Conservation (phyloP, 2,888 invertebrate species). For the Muscina levida region DNA sequence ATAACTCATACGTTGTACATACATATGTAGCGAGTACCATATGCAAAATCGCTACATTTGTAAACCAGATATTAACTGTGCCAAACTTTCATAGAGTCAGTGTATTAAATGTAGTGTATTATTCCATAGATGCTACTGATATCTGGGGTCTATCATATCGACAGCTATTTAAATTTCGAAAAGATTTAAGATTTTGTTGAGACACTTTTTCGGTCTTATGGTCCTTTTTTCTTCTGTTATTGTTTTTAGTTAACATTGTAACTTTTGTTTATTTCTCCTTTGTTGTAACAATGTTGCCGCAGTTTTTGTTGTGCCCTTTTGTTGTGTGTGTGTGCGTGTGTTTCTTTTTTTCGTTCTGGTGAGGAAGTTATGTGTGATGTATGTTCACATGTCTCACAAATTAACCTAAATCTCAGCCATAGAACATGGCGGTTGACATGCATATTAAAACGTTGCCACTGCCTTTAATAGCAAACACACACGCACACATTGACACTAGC, state of each 20-base stretch:
- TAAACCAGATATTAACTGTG: too few relatives aligned
- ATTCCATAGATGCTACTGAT: too few relatives aligned
- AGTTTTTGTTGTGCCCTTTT: conserved; percentile 38
- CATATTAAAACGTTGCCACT: conserved; percentile 68
- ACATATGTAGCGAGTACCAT: too few relatives aligned
- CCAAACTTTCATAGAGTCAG: too few relatives aligned
- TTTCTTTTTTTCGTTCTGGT: background rate
- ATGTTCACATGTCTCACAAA: conserved; percentile 68
- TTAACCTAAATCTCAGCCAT: conserved; percentile 72
- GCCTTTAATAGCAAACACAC: conserved; percentile 53
- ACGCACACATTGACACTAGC: background rate
- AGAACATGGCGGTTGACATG: conserved; percentile 71
- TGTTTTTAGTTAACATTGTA: conserved; percentile 24
- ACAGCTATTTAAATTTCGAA: too few relatives aligned
- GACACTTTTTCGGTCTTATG: too few relatives aligned
- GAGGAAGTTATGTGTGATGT: conserved; percentile 27
- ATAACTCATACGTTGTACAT: too few relatives aligned
- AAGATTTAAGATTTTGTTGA: too few relatives aligned
- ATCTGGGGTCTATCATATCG: too few relatives aligned
- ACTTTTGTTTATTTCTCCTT: conserved; percentile 45
- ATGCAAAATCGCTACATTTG: too few relatives aligned
- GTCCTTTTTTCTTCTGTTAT: background rate
- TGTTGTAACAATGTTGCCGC: conserved; percentile 46
- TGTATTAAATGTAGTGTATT: too few relatives aligned
- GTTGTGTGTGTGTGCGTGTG: background rate